These are phyloP conservation scores for Hypena proboscidalis DNA, from an alignment of 2,888 invertebrate genomes.

Conservation along the genomic window DNA sequence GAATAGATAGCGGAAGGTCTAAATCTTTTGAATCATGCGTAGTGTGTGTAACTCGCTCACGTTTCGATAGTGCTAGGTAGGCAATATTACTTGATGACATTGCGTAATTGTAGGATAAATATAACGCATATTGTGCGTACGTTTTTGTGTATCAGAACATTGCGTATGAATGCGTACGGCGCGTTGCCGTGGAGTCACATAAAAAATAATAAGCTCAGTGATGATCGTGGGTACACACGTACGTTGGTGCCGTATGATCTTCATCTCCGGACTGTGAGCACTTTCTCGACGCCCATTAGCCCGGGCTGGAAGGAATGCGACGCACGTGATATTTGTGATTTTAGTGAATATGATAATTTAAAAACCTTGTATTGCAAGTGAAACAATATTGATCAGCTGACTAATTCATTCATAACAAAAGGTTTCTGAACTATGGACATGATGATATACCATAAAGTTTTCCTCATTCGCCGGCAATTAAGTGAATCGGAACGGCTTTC, in stretches of 20 bases:
- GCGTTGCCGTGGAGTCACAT: slow-evolving; percentile 64
- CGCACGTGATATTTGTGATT: slow-evolving; percentile 58
- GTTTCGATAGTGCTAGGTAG: slow-evolving; percentile 25
- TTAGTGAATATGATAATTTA: slow-evolving; percentile 16
- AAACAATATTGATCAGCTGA: no score
- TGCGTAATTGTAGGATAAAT: slow-evolving; percentile 26
- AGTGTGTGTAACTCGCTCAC: slow-evolving; percentile 28
- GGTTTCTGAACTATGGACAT: not conserved
- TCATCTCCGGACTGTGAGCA: slow-evolving; percentile 63
- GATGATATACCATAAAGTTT: no score
- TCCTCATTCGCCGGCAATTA: no score
- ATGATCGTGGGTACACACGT: slow-evolving; percentile 60
- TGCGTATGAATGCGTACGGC: slow-evolving; percentile 18
- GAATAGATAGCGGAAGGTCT: slow-evolving; percentile 32
- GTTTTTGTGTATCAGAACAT: slow-evolving; percentile 30
- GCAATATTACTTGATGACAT: slow-evolving; percentile 23
- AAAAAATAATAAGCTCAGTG: slow-evolving; percentile 81
- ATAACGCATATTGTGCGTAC: slow-evolving; percentile 13
- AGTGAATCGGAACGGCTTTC: slow-evolving; percentile 17
- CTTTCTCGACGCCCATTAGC: slow-evolving; percentile 67
- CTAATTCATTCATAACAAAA: no score
- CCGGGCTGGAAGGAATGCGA: slow-evolving; percentile 39
- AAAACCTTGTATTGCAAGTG: not conserved
- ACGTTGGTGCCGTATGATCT: slow-evolving; percentile 59
- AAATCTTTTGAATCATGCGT: slow-evolving; percentile 19